Percentiles rank a stretch among this genome's conserved stretches.
Conservation (phyloP, 2,113 vertebrate species). For the Sceloporus undulatus region DNA sequence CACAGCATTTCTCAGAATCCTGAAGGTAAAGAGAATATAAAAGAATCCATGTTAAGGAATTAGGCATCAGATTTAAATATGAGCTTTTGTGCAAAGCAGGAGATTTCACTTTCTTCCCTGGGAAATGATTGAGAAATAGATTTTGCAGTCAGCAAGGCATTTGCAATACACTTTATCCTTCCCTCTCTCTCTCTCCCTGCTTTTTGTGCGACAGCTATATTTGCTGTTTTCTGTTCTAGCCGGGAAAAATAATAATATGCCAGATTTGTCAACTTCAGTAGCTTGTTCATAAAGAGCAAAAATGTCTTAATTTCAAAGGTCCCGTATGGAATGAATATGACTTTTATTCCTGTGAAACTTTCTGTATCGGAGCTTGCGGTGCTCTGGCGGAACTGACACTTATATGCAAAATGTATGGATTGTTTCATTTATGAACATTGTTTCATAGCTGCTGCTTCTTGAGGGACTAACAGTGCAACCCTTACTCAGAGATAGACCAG, state of each 20-base stretch:
- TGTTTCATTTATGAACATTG: neutral
- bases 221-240: slow-evolving; percentile 52
- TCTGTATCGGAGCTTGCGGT: neutral
- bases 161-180: slow-evolving; percentile 67
- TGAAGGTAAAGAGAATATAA: slow-evolving; percentile 66
- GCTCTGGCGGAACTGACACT: neutral
- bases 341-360: slow-evolving; percentile 41
- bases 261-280: slow-evolving; percentile 63
- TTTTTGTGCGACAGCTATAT: slow-evolving; percentile 57
- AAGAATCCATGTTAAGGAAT: slow-evolving; percentile 58
- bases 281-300: slow-evolving; percentile 57
- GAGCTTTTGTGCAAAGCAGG: slow-evolving; percentile 70
- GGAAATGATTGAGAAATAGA: slow-evolving; percentile 61
- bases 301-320: slow-evolving; percentile 67
- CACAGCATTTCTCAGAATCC: slow-evolving; percentile 55
- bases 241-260: slow-evolving; percentile 51
- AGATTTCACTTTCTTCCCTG: slow-evolving; percentile 42
- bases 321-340: slow-evolving; percentile 26
- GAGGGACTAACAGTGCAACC: neutral
- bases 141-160: slow-evolving; percentile 67
- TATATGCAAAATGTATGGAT: slow-evolving; percentile 10
- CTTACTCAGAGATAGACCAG: too few species aligned
- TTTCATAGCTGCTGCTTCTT: neutral
- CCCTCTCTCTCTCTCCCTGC: slow-evolving; percentile 18
- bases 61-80: slow-evolving; percentile 70